Percentiles rank a stretch among this genome's conserved stretches.
Evolutionary conservation across 2,797 vertebrate species (phyloP).

Genomic region (Dendrocincla tyrannina): DNA sequence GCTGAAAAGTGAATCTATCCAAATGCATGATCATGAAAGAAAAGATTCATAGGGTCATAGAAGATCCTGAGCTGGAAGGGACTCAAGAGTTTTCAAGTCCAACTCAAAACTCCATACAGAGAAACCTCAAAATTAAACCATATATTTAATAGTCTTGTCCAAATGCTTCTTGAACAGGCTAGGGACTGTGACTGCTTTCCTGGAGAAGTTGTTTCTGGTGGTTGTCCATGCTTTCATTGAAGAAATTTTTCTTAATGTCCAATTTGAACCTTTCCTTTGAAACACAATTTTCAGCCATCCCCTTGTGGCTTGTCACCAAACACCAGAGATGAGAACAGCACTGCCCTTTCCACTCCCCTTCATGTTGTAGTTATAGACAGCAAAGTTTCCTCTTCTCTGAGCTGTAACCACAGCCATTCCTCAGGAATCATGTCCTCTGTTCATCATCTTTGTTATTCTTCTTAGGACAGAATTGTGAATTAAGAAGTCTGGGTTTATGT

Average conservation of each 20-base stretch:
- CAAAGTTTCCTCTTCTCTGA: neutral
- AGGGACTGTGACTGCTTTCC: neutral
- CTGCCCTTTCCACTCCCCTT: fast-evolving
- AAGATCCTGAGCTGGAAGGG: neutral
- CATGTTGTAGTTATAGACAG: neutral
- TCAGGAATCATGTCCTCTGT: neutral
- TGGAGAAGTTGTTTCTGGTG: neutral
- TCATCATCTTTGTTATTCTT: neutral
- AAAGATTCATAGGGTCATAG: neutral
- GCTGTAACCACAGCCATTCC: neutral
- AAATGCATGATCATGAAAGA: neutral
- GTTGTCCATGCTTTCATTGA: neutral
- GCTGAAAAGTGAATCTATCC: neutral
- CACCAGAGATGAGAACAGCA: neutral
- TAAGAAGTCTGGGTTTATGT: neutral
- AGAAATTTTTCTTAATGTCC: neutral
- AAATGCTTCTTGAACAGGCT: neutral
- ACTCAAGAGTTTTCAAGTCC: neutral
- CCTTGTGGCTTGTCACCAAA: neutral
- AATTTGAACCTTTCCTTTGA: neutral
- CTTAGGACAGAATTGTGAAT: neutral
- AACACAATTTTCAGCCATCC: neutral
- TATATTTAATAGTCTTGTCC: neutral
- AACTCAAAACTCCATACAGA: neutral
- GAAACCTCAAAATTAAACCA: neutral